Conservation (phyloP, 2,113 vertebrate genomes). For the Micronycteris hirsuta region DNA sequence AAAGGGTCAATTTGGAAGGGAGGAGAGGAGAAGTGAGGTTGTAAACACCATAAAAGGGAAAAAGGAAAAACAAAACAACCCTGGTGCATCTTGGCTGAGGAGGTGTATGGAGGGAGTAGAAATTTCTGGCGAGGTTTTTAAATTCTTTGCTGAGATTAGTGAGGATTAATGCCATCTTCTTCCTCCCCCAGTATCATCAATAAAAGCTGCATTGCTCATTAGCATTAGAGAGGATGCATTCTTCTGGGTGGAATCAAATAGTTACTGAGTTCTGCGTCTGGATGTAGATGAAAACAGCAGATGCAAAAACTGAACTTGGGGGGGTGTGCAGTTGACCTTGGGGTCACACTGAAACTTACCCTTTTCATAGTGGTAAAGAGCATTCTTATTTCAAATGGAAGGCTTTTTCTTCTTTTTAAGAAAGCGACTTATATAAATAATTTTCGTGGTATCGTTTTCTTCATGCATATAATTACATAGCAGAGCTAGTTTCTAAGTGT, state of each 20-base stretch:
- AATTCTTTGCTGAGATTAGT: not conserved
- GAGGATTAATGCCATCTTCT: not conserved
- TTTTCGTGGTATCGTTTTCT: slow-evolving; percentile 20
- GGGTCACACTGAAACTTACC: not conserved
- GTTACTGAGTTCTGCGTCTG: not conserved
- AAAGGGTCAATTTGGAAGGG: not conserved
- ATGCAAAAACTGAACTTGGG: not conserved
- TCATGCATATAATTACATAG: slow-evolving; percentile 11
- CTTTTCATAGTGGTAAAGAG: not conserved
- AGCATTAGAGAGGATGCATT: not conserved
- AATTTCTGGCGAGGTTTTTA: not conserved
- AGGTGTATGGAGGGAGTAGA: not conserved
- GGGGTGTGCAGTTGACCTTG: not conserved
- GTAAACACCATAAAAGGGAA: not conserved
- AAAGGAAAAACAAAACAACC: not conserved
- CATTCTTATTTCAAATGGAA: slow-evolving; percentile 21
- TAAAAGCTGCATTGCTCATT: not conserved
- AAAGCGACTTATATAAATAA: slow-evolving; percentile 25
- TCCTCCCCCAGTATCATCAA: not conserved
- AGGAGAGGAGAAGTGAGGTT: not conserved
- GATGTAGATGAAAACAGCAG: not conserved
- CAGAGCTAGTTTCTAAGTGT: slow-evolving; percentile 37
- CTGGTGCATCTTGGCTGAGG: not conserved
- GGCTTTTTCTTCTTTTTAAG: not conserved
- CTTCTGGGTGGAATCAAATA: not conserved